Base-by-base conservation (phyloP, 1,140 invertebrate genomes). In the Meloidogyne floridensis region DNA sequence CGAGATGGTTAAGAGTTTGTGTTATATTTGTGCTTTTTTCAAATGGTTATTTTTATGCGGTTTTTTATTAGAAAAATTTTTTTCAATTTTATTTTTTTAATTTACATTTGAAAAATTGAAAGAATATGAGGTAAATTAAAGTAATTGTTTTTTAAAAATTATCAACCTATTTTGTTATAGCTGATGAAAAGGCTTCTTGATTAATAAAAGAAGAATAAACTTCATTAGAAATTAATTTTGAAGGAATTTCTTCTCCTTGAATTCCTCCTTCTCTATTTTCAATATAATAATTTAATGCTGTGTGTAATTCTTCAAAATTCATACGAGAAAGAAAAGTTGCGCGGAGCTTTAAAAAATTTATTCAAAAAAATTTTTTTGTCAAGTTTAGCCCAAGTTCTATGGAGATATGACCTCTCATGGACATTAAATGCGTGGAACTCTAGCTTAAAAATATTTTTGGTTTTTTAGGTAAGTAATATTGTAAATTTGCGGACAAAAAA, bases 261-360 rank as follows among this genome's bases (percentile, higher is more conserved):
- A 59, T 15, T 15, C 6, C 56, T 59, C 8, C 56, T 18, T n/a
- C n/a, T n/a, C n/a, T n/a, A 65, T 65, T n/a, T 74, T 75, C 81
- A 65, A 76, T 43, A 42, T 84, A 80, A 65, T 77, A 84, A 11
- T 84, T 59, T 10, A 83, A 11, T 18, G 84, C 13, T 42, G 18
- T 53, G 7, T 72, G 54, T 18, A 84, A 15, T 15, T 78, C 82
- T 10, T 75, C 54, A 9, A n/a, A 42, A 32, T 54, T 20, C 42
- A 83, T 9, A 18, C 85, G 80, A 5, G 86, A 54, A 13, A 86
- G 77, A 72, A 86, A 86, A 4, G 85, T 86, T 5, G 85, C 85
- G 15, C 85, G 86, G n/a, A 86, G 75, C 83, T 85, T 65, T n/a
- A 78, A 53, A 80, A 75, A 51, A 59, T 54, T 20, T 43, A 81